Base-by-base conservation (phyloP, 1,140 invertebrate genomes). In the Rhynchophorus ferrugineus region DNA sequence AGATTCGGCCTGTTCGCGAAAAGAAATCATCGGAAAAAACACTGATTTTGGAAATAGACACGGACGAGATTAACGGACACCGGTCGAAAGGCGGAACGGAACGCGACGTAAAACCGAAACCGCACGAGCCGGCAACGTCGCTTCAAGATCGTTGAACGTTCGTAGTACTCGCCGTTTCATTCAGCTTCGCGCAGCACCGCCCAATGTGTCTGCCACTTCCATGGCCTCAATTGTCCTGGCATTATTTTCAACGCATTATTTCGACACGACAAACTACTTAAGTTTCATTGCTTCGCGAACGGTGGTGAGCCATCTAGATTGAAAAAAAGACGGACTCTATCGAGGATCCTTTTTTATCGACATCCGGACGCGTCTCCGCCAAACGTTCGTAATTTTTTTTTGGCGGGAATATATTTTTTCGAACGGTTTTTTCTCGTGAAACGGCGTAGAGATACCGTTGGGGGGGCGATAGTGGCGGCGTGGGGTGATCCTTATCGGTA, bases 161-260 rank as follows among this genome's bases (percentile, higher is more conserved):
- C 60, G 60, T 62, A 64, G 62, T 64, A 62, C 61, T 56, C 60
- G 54, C 50, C 57, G 57, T 61, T 64, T 61, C 62, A 61, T 61
- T 61, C 59, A 62, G 58, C 57, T 58, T 62, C 44, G 57, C 61
- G 58, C 61, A 61, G 59, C 56, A 58, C 62, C 62, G 62, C 62
- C 62, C 61, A 59, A 59, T 45, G n/a, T n/a, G 54, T 62, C 61
- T 51, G 35, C 51, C 44, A 38, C 54, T 49, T 59, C 47, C 36
- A 19, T 38, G 37, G n/a, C 24, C 24, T 29, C 24, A 29, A 29
- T 29, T 29, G 24, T 29, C 5, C 24, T 11, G 24, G 24, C 24
- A 38, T 43, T 37, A 54, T 54, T 54, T 48, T 34, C 37, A 33
- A 41, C 35, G 46, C 36, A 39, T 49, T 49, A 49, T 49, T 49